Evolutionary conservation across 1,140 invertebrate species (phyloP).

Genomic region (Scaptomyza hsui): DNA sequence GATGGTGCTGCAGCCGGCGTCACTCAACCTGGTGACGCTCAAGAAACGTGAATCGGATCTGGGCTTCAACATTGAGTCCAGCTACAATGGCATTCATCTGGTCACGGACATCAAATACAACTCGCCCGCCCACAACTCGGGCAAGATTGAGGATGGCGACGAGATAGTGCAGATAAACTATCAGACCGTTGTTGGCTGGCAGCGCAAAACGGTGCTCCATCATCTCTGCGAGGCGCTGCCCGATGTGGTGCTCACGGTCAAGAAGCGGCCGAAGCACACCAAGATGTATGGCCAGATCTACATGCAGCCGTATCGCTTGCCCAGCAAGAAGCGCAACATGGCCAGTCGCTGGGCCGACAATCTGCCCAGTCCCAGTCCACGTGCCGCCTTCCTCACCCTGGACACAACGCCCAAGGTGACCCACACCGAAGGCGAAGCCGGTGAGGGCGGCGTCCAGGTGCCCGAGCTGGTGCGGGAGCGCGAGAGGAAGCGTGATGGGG

Average conservation of each 20-base stretch:
- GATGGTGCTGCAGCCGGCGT: conserved; percentile 93
- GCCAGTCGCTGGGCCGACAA: conserved; percentile 87
- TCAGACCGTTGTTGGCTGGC: conserved; percentile 96
- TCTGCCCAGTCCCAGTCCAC: conserved; percentile 87
- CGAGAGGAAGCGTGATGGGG: conserved; percentile 1
- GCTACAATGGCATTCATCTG: conserved; percentile 92
- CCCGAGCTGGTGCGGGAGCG: conserved; percentile 29
- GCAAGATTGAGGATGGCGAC: conserved; percentile 96
- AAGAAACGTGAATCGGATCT: conserved; percentile 91
- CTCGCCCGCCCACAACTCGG: conserved; percentile 92
- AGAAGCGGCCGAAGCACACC: conserved; percentile 92
- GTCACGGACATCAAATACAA: conserved; percentile 93
- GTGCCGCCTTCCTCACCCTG: conserved; percentile 86
- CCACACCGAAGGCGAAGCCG: conserved; percentile 48
- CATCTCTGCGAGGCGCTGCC: conserved; percentile 91
- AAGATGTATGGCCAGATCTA: conserved; percentile 93
- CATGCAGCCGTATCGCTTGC: conserved; percentile 90
- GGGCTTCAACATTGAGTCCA: conserved; percentile 94
- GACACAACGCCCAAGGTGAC: conserved; percentile 85
- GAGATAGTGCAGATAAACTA: conserved; percentile 97
- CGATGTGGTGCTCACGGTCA: conserved; percentile 92
- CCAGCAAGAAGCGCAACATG: conserved; percentile 89
- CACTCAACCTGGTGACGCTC: conserved; percentile 93
- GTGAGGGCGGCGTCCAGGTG: conserved; percentile 47
- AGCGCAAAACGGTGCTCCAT: conserved; percentile 91